Evolutionary conservation across 2,888 invertebrate genomes (phyloP), one percentile per base, ranked within the genome.

Genomic region (Drosophila bunnanda): DNA sequence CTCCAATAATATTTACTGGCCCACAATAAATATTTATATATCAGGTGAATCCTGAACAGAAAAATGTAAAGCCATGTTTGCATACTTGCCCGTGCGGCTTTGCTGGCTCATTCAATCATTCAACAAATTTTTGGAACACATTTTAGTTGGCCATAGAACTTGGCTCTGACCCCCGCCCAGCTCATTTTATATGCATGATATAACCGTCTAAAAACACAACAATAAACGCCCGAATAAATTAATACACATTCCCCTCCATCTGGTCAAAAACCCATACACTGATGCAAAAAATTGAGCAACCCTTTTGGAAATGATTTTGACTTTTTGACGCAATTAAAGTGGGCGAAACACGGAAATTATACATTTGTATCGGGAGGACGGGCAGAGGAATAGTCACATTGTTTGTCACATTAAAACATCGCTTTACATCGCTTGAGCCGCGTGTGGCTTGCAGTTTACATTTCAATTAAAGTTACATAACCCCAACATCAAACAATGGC

Each of bases 381-480:
- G 32, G 36, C 15, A 22, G 55, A 15, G 32, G 56, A 57, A 72
- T 53, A 46, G 57, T 34, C 38, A 34, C 52, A 78, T 83, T 82
- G 79, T 86, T 83, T 80, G 81, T 62, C 77, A 81, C 84, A 87
- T 87, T 82, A 75, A 82, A 86, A 57, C 64, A 59, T 30, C 82
- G 79, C 78, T 78, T 77, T 76, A 61, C 72, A 75, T 80, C 80
- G 87, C 75, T 82, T 80, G 72, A 82, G 78, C 85, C 75, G 80
- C 82, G 88, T 82, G 82, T 78, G 80, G 80, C 72, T 71, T 85
- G 69, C 88, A 80, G 82, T 83, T 83, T 82, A 83, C 88, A 83
- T 88, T 85, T 88, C 83, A 88, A 83, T 88, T 87, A 82, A 87
- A 82, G 82, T 84, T 81, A 84, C 82, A 86, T 81, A 85, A 81